Percentiles rank a stretch among this genome's conserved stretches.
Conservation (phyloP, 2,113 vertebrate species). For the Corythaeola cristata region DNA sequence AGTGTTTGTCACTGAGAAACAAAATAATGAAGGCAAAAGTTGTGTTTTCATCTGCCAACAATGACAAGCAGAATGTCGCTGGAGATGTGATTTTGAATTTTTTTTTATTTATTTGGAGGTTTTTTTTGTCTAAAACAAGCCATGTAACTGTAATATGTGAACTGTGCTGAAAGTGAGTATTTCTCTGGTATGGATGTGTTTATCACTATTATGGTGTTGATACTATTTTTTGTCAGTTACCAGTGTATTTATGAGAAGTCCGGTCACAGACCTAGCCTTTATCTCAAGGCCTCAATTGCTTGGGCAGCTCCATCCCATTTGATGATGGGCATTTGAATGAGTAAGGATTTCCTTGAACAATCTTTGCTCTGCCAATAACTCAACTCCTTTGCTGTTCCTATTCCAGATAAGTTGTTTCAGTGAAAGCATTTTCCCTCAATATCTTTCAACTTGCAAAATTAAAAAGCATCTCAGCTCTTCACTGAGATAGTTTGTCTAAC, state of each 20-base stretch:
- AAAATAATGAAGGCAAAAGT: slow-evolving; percentile 5
- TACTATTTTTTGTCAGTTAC: background rate
- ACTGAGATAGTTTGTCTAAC: background rate
- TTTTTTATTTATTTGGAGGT: background rate
- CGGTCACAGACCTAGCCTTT: background rate
- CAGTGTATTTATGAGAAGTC: background rate
- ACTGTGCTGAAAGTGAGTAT: background rate
- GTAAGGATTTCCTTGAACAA: fast-evolving
- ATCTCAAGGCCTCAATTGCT: fast-evolving
- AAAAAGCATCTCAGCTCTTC: background rate
- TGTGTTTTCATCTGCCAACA: background rate
- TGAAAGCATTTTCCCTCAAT: background rate
- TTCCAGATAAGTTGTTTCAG: background rate
- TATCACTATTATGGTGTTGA: background rate
- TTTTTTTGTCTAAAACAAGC: background rate
- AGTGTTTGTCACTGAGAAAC: background rate
- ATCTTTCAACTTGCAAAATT: background rate
- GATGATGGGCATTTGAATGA: background rate
- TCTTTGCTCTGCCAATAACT: background rate
- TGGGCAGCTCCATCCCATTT: background rate
- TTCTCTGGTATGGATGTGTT: background rate
- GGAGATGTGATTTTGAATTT: background rate
- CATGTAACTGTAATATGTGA: fast-evolving
- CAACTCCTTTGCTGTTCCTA: background rate
- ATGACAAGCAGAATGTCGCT: background rate